Evolutionary conservation across 1,140 invertebrate species (phyloP).

Genomic region (Ladona fulva): DNA sequence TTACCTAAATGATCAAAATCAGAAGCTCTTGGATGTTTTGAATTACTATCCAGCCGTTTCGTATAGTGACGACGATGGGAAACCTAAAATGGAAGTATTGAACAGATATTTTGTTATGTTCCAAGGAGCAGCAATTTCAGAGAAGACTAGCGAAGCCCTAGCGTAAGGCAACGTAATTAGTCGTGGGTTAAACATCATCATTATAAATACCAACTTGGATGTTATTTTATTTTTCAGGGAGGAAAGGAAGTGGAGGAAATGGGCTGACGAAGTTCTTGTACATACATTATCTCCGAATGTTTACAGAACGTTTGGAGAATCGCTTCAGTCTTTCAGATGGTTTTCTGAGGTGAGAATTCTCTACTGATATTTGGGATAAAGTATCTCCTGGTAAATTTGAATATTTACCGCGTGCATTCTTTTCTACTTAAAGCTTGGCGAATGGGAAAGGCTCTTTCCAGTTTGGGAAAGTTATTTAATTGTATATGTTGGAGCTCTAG

Average conservation of each 20-base stretch:
- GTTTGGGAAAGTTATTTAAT: conserved; percentile 74
- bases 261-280: conserved; percentile 85
- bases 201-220: background rate
- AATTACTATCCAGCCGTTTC: conserved; percentile 72
- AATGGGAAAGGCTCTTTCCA: conserved; percentile 86
- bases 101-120: conserved; percentile 96
- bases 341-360: conserved; percentile 58
- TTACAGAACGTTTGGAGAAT: conserved; percentile 76
- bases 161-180: conserved; percentile 41
- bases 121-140: conserved; percentile 44
- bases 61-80: conserved; percentile 57
- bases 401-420: background rate
- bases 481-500: conserved; percentile 86
- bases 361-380: background rate
- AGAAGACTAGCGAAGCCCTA: conserved; percentile 47
- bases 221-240: conserved; percentile 48
- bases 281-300: conserved; percentile 95
- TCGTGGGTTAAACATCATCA: background rate
- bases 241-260: conserved; percentile 89
- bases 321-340: conserved; percentile 83
- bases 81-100: conserved; percentile 64
- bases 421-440: conserved; percentile 53
- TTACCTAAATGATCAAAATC: conserved; percentile 54
- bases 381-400: background rate
- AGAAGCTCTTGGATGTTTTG: conserved; percentile 58